Evolutionary conservation across 1,140 invertebrate species (phyloP).

Genomic region (Whitmania pigra): DNA sequence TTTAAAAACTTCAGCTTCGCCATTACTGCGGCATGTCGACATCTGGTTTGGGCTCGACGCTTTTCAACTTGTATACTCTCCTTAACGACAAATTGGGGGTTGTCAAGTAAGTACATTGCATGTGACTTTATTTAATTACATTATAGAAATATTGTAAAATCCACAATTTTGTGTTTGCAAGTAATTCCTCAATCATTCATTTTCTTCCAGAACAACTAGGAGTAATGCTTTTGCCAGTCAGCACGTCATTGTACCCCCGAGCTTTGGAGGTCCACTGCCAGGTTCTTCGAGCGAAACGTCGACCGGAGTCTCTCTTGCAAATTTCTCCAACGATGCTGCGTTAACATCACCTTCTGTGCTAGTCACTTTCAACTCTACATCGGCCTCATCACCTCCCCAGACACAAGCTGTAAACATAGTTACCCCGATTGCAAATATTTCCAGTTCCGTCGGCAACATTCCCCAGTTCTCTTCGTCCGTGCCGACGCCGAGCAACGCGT

Average conservation of each 20-base stretch:
- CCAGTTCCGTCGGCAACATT: no score
- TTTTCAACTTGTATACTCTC: conserved; percentile 57
- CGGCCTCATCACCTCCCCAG: no score
- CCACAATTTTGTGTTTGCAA: neutral
- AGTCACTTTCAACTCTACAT: neutral
- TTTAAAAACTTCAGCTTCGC: conserved; percentile 44
- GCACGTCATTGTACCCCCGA: conserved; percentile 8
- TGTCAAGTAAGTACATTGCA: conserved; percentile 30
- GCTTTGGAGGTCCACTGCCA: conserved; percentile 11
- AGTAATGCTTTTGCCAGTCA: conserved; percentile 12
- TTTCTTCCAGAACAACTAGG: neutral
- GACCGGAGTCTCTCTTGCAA: neutral
- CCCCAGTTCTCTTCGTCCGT: no score
- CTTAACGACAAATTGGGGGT: conserved; percentile 45
- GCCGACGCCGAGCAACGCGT: no score
- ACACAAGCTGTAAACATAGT: no score
- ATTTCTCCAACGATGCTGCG: neutral
- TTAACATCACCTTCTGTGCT: neutral
- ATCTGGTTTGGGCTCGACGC: conserved; percentile 56
- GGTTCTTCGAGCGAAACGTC: neutral
- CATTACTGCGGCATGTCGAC: conserved; percentile 59
- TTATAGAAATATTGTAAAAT: neutral
- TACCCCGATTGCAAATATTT: no score
- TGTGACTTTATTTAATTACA: neutral
- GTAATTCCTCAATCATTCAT: neutral